phyloP scores from a whole-genome alignment of 2,113 vertebrate genomes.

The Hiodon alosoides region DNA sequence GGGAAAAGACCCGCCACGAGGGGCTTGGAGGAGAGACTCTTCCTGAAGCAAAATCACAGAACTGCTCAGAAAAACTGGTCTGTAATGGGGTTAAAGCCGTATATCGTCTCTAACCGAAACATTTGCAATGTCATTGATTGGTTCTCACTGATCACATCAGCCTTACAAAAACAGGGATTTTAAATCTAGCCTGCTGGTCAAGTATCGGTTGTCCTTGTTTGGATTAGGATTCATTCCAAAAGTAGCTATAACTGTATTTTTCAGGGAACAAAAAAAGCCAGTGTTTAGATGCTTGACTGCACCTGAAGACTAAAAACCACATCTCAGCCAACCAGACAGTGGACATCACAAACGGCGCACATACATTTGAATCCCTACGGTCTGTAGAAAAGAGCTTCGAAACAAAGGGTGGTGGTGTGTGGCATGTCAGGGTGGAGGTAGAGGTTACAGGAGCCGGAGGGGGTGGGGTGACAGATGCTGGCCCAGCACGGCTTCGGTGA shows the following conservation, averaged over 20 bases:
- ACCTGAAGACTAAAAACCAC: neutral
- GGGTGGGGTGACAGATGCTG: conserved; percentile 41
- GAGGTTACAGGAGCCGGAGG: conserved; percentile 25
- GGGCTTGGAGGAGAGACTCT: neutral
- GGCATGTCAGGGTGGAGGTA: conserved; percentile 24
- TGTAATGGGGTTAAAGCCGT: neutral
- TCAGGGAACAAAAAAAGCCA: neutral
- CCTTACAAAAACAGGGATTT: neutral
- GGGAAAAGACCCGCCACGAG: neutral
- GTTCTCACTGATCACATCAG: neutral
- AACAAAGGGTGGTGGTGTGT: conserved; percentile 33
- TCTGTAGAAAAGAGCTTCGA: conserved; percentile 8
- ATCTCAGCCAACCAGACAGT: neutral
- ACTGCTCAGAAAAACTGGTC: conserved; percentile 24
- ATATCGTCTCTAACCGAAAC: neutral
- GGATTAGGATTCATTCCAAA: neutral
- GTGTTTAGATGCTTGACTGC: neutral
- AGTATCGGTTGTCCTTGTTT: neutral
- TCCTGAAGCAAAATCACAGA: conserved; percentile 13
- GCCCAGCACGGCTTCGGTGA: conserved; percentile 44
- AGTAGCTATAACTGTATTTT: neutral
- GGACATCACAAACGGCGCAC: neutral
- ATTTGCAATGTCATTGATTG: neutral
- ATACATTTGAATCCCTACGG: neutral
- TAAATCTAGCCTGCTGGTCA: neutral